Percentiles rank a stretch among this genome's conserved stretches.
Evolutionary conservation across 2,797 vertebrate genomes (phyloP).

Genomic region (Steatocranus sp.): DNA sequence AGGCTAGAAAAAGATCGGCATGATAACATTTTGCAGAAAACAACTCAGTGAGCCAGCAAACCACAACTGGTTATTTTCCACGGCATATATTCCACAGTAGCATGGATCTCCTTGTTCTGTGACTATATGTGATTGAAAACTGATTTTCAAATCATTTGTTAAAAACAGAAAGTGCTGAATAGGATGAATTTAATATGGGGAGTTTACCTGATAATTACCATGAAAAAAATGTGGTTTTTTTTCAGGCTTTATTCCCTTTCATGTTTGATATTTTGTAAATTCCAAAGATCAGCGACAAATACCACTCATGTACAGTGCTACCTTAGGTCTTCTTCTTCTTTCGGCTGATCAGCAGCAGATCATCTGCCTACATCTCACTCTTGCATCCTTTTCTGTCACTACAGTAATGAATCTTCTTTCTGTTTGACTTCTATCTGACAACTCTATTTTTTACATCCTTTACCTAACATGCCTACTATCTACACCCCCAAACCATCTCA

Average conservation of each 20-base stretch:
- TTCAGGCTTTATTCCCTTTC: background rate
- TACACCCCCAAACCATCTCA: background rate
- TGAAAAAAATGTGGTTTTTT: accelerated
- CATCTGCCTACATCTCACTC: background rate
- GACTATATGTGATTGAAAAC: background rate
- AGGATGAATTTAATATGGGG: background rate
- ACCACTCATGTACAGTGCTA: background rate
- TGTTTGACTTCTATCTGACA: background rate
- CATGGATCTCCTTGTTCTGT: background rate
- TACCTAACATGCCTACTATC: background rate
- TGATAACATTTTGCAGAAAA: background rate
- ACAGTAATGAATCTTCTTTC: background rate
- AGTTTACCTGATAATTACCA: background rate
- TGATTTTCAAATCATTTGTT: background rate
- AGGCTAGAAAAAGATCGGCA: background rate
- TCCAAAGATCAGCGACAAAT: background rate
- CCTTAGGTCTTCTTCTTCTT: background rate
- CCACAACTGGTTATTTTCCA: background rate
- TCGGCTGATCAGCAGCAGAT: background rate
- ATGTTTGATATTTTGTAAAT: background rate
- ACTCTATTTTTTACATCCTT: background rate
- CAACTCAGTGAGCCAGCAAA: background rate
- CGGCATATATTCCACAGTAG: background rate
- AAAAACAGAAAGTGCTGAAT: background rate
- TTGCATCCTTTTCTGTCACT: background rate